Evolutionary conservation across 2,113 vertebrate species (phyloP).

Genomic region (Arizona elegans): DNA sequence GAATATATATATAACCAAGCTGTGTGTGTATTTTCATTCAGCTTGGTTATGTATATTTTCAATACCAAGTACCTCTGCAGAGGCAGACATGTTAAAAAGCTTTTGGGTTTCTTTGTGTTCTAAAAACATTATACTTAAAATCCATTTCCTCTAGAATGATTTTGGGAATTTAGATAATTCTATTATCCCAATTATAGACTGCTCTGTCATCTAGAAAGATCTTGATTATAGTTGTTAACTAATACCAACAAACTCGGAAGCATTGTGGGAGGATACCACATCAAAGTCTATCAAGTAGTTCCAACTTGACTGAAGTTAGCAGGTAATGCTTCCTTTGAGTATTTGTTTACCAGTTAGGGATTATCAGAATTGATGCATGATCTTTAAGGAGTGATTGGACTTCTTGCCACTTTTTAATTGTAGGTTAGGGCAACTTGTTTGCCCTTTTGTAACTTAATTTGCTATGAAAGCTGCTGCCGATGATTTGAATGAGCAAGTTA

Average conservation of each 20-base stretch:
- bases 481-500: neutral
- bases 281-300: neutral
- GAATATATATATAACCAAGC: too few relatives aligned
- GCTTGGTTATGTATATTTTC: too few relatives aligned
- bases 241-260: accelerated
- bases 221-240: neutral
- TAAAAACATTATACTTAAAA: neutral
- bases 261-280: accelerated
- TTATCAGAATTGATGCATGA: neutral
- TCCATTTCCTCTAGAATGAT: neutral
- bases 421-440: neutral
- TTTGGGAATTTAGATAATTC: neutral
- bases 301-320: neutral
- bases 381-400: neutral
- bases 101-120: neutral
- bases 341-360: neutral
- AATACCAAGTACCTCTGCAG: too few relatives aligned
- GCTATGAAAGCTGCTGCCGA: neutral
- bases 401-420: neutral
- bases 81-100: neutral
- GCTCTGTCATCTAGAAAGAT: neutral
- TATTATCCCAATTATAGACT: neutral
- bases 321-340: too few relatives aligned
- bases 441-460: neutral
- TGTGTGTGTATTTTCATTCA: too few relatives aligned